Base-by-base conservation (phyloP, 1,140 invertebrate genomes). In the Ephestia elutella region DNA sequence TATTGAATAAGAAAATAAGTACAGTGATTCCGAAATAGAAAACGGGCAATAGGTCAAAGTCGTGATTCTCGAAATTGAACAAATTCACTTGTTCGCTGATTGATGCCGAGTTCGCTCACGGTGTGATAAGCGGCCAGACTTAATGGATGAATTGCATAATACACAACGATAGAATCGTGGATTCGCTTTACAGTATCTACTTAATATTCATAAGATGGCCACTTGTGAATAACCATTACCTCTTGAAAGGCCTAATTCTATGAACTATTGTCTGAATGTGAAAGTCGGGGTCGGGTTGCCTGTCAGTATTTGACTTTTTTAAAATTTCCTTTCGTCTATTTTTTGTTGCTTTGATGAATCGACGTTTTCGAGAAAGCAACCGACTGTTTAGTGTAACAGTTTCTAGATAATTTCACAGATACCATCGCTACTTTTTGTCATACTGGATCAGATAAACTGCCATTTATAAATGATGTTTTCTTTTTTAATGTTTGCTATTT, bases 211-310 rank as follows among this genome's bases (percentile, higher is more conserved):
- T 63, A 56, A 61, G 53, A 50, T 18, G 53, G 13, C 55, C 28
- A 54, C 53, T 60, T 38, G 49, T 49, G 38, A 57, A 50, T 21
- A 44, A 38, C 11, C 21, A 56, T 59, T 44, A 50, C 35, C 25
- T 56, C 53, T 49, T 48, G 44, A 66, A 67, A 66, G 18, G 58
- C 64, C 64, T 58, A 68, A 75, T 76, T 73, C 65, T 53, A 57
- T 66, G 63, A 54, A 61, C 59, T 70, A 73, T 72, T 73, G 68
- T 72, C 58, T 64, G 56, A 49, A 71, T 68, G 74, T 70, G 77
- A 79, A 79, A 79, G 74, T 71, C 38, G 63, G 63, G 76, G 75
- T 81, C 78, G 65, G 78, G 80, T 82, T 80, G 78, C 53, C 63
- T 66, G 75, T 78, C 71, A 77, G 59, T 58, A 66, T 71, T 75